Conservation (phyloP, 2,888 invertebrate species). For the Phaedon cochleariae region DNA sequence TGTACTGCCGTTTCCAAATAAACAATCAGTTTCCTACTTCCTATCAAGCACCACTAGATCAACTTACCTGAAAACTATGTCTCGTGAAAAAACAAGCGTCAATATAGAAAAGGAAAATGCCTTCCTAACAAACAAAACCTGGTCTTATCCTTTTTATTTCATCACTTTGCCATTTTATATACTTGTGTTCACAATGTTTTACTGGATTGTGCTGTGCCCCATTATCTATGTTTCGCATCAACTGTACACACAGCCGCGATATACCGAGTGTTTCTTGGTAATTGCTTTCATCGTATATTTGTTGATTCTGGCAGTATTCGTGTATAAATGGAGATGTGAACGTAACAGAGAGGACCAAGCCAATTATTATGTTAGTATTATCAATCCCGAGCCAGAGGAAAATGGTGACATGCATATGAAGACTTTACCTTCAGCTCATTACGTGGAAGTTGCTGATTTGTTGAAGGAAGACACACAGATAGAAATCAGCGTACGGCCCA, state of each 20-base stretch:
- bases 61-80: background rate
- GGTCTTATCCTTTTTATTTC: slow-evolving; percentile 49
- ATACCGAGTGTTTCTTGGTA: slow-evolving; percentile 44
- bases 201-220: slow-evolving; percentile 58
- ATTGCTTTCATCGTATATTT: slow-evolving; percentile 45
- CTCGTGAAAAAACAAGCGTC: slow-evolving; percentile 1
- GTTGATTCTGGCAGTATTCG: slow-evolving; percentile 48
- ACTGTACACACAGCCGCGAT: slow-evolving; percentile 24
- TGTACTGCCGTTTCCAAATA: background rate
- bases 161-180: slow-evolving; percentile 45
- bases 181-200: slow-evolving; percentile 51
- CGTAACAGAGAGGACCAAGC: slow-evolving; percentile 3
- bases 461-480: background rate
- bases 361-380: slow-evolving; percentile 13
- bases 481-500: slow-evolving; percentile 15
- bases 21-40: background rate
- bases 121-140: slow-evolving; percentile 29
- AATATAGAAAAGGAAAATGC: slow-evolving; percentile 10
- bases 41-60: background rate
- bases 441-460: background rate
- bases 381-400: background rate
- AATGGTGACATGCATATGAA: background rate
- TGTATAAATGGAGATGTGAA: slow-evolving; percentile 48
- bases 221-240: slow-evolving; percentile 46
- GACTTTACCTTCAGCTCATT: background rate